Conservation (phyloP, 2,797 vertebrate genomes). For the Rachycentron canadum region DNA sequence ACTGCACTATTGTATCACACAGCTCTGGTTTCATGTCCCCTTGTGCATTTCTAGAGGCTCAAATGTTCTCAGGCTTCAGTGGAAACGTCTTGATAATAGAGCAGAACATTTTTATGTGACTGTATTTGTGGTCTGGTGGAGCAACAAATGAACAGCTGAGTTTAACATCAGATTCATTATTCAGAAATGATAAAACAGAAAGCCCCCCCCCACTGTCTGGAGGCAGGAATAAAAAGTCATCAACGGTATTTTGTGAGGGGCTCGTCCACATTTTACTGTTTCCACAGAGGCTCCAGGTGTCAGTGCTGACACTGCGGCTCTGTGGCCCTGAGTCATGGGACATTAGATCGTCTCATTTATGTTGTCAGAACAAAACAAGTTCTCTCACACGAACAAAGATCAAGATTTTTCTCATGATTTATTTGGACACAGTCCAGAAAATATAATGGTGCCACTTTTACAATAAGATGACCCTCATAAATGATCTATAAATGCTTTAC, state of each 20-base stretch:
- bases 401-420: not conserved
- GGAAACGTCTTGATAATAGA: not conserved
- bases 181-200: not conserved
- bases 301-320: not conserved
- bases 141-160: slow-evolving; percentile 7
- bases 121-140: not conserved
- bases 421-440: not conserved
- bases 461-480: no score
- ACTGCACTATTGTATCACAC: not conserved
- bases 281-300: not conserved
- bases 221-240: not conserved
- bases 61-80: not conserved
- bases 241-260: not conserved
- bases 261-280: not conserved
- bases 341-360: not conserved
- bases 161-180: not conserved
- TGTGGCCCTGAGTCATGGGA: not conserved
- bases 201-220: not conserved
- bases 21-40: not conserved
- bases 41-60: not conserved
- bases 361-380: not conserved
- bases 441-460: no score
- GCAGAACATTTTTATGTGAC: not conserved
- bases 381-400: not conserved
- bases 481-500: no score